phyloP scores from a whole-genome alignment of 2,888 invertebrate genomes.

The Seira ritae region DNA sequence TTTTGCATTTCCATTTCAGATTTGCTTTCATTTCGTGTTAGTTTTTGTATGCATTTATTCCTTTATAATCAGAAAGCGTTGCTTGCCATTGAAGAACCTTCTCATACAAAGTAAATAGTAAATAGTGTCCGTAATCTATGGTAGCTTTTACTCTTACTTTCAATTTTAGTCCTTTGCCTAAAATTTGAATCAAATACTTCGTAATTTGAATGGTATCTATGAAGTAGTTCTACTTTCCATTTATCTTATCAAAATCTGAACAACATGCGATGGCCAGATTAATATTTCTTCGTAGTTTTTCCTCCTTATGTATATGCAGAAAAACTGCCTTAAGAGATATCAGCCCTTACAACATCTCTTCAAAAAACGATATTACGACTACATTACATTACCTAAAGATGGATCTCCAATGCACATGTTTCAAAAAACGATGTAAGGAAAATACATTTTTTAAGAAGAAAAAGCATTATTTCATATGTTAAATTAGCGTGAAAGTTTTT shows the following conservation, averaged over 20 bases:
- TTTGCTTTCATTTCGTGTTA: neutral
- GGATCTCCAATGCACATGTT: neutral
- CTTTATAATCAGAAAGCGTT: constrained; percentile 53
- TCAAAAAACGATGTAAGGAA: neutral
- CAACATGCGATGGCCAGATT: neutral
- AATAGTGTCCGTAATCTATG: neutral
- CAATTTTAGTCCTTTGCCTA: constrained; percentile 30
- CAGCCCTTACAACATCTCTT: too few relatives aligned
- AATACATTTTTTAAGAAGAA: neutral
- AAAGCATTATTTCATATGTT: neutral
- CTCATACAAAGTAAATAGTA: neutral
- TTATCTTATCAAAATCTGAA: constrained; percentile 3
- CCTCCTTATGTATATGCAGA: too few relatives aligned
- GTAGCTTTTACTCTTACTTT: constrained; percentile 43
- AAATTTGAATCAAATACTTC: neutral
- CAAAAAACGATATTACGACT: too few relatives aligned
- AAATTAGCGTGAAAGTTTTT: neutral
- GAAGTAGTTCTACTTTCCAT: constrained; percentile 1
- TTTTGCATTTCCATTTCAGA: neutral
- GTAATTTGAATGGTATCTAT: neutral
- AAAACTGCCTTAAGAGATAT: too few relatives aligned
- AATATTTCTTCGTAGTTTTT: too few relatives aligned
- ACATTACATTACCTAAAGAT: neutral
- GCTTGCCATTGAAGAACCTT: neutral
- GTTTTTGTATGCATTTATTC: too few relatives aligned